Evolutionary conservation across 2,797 vertebrate genomes (phyloP).

Genomic region (Neosilurus hyrtlii): DNA sequence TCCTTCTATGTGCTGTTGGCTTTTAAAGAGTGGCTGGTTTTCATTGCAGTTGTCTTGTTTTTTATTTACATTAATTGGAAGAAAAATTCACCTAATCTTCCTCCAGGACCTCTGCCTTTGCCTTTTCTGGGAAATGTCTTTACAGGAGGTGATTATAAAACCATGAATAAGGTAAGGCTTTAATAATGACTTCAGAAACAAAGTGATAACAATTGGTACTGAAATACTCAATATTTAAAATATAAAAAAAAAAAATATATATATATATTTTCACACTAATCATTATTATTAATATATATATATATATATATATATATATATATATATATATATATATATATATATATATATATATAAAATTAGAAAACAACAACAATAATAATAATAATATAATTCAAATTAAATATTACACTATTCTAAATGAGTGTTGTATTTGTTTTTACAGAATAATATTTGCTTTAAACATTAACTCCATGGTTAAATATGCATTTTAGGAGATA

Average conservation of each 20-base stretch:
- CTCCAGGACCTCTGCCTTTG: slow-evolving; percentile 54
- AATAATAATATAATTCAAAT: too few relatives aligned
- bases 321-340: too few relatives aligned
- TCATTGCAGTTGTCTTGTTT: slow-evolving; percentile 39
- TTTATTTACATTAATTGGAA: slow-evolving; percentile 40
- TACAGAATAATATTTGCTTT: too few relatives aligned
- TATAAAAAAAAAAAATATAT: too few relatives aligned
- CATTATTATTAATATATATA: too few relatives aligned
- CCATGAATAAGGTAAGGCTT: slow-evolving; percentile 50
- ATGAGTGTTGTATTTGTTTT: not conserved
- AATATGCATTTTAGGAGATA: not conserved
- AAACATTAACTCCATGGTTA: too few relatives aligned
- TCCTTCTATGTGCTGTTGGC: slow-evolving; percentile 44
- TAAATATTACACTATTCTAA: not conserved
- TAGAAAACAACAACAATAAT: too few relatives aligned
- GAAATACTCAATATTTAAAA: not conserved
- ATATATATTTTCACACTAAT: not conserved
- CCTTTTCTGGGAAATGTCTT: slow-evolving; percentile 57
- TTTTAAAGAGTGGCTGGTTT: slow-evolving; percentile 46
- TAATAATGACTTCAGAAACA: not conserved
- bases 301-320: too few relatives aligned
- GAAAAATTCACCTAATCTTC: slow-evolving; percentile 48
- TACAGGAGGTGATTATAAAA: slow-evolving; percentile 46
- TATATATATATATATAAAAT: too few relatives aligned
- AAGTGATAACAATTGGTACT: not conserved